Evolutionary conservation across 2,888 invertebrate genomes (phyloP), one percentile per base, ranked within the genome.

Genomic region (Muschampia plurimacula): DNA sequence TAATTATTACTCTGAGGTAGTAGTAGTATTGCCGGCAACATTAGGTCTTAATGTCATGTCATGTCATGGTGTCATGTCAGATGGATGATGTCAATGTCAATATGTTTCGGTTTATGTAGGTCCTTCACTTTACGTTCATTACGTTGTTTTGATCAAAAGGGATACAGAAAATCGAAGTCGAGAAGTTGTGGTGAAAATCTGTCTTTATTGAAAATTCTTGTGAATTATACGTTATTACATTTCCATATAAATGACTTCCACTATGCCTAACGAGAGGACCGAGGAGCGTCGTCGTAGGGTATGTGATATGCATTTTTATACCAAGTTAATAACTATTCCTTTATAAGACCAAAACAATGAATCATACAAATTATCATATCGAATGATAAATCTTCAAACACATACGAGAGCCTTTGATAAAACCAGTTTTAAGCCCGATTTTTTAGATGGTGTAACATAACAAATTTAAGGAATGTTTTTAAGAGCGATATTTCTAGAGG

Each of bases 261-360:
- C 82, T 79, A 77, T 78, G 77, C 89, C 93, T 46, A 86, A 84
- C 57, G 94, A 92, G 76, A 89, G 88, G 77, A 94, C 90, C 69
- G 93, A 93, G 67, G 94, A 95, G 79, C 89, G 95, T 57, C 91
- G 95, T 70, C 93, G 94, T 70, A 87, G 94, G 86, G 95, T 95
- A 82, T 85, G 90, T 59, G 32, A 67, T 64, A 46, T 46, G 7
- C 44, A 63, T 15, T 63, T 41, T 63, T 57, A 28, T 9, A 57
- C 28, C 10, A 55, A 28, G 1, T 59, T 5, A 22, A 59, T 59
- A 22, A 12, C 28, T 59, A 28, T 59, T 59, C 59, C 22, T 10
- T 4, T 6, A 44, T 12, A 4, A 10, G 8, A 22, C 8, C 57
- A 67, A 12, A 67, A 67, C 66, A 67, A 55, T 67, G 67, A 67